Evolutionary conservation across 2,113 vertebrate species (phyloP).

Genomic region (Neoarius graeffei): DNA sequence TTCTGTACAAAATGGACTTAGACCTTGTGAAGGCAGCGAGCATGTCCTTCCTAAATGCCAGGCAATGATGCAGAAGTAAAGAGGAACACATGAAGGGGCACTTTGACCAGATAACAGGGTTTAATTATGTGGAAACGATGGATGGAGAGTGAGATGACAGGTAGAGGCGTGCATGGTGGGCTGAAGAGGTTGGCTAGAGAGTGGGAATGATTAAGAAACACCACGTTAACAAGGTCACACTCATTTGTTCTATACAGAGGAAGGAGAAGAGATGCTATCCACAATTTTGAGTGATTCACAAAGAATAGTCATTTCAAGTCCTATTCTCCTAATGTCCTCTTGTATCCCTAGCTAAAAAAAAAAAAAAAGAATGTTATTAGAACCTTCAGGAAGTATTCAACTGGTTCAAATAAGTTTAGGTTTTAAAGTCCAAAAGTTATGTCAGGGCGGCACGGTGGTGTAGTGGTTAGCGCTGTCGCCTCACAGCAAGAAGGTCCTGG

Average conservation of each 20-base stretch:
- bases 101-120: constrained; percentile 47
- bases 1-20: constrained; percentile 32
- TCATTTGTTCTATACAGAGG: constrained; percentile 30
- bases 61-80: constrained; percentile 44
- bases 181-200: not conserved
- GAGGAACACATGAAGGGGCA: constrained; percentile 33
- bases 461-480: too few species aligned
- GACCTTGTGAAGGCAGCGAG: constrained; percentile 18
- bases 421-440: not conserved
- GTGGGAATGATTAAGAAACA: constrained; percentile 35
- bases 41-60: constrained; percentile 11
- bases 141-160: constrained; percentile 45
- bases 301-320: constrained; percentile 1
- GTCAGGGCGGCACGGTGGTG: too few species aligned
- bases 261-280: constrained; percentile 16
- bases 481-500: too few species aligned
- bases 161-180: constrained; percentile 26
- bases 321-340: not conserved
- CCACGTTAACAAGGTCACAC: constrained; percentile 44
- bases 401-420: not conserved
- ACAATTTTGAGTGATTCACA: not conserved
- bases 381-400: not conserved
- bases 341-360: not conserved
- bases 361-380: not conserved
- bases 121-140: constrained; percentile 55